phyloP scores from a whole-genome alignment of 2,113 vertebrate genomes.

The Pavo muticus region DNA sequence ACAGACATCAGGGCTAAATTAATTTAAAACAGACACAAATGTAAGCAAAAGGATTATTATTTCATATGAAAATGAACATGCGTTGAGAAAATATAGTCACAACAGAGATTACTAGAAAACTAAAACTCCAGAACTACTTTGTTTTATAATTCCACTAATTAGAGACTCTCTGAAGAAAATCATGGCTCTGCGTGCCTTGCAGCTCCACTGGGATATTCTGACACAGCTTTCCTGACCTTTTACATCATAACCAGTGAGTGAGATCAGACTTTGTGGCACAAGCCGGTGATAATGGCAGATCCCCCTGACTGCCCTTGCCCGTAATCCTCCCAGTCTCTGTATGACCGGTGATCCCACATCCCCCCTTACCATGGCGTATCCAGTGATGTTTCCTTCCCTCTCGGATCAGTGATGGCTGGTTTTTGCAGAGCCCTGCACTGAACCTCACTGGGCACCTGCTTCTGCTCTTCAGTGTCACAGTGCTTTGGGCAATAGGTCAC shows the following conservation, averaged over 20 bases:
- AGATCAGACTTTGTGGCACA: neutral
- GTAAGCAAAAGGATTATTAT: neutral
- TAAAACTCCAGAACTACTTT: neutral
- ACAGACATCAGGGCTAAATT: neutral
- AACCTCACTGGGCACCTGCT: constrained; percentile 47
- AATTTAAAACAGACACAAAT: neutral
- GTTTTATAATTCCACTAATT: neutral
- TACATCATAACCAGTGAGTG: rapidly evolving
- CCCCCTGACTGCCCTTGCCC: neutral
- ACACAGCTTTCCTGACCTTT: neutral
- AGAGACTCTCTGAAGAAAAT: neutral
- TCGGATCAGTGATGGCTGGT: neutral
- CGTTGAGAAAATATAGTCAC: neutral
- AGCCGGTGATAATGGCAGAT: neutral
- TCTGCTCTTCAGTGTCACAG: constrained; percentile 64
- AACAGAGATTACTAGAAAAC: neutral
- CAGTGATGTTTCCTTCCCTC: neutral
- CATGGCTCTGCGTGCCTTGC: neutral
- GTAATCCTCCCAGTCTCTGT: rapidly evolving
- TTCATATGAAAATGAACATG: neutral
- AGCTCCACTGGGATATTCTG: neutral
- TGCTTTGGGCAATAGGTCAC: constrained; percentile 32
- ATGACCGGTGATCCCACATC: neutral
- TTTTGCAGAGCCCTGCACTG: constrained; percentile 20
- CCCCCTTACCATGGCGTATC: constrained; percentile 65